Conservation (phyloP, 1,140 invertebrate species). For the Cepaea nemoralis region DNA sequence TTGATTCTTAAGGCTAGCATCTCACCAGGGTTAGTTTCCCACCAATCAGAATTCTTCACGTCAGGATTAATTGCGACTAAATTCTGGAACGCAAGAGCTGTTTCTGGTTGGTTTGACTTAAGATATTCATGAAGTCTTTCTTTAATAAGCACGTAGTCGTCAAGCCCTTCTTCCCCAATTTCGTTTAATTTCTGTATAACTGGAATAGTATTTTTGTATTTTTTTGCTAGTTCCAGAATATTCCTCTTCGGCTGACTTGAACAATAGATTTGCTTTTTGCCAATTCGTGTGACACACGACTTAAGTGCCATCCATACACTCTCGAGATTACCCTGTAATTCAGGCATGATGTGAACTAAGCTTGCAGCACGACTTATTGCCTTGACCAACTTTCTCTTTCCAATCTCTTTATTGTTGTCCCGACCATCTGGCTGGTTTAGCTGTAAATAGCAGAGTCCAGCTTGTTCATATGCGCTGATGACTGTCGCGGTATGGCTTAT, state of each 20-base stretch:
- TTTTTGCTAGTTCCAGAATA: background rate
- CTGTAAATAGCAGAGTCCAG: background rate
- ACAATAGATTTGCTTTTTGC: background rate
- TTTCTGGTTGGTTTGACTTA: background rate
- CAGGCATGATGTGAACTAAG: background rate
- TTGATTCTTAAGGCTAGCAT: background rate
- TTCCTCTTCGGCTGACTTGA: background rate
- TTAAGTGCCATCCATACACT: background rate
- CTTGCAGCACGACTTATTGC: conserved; percentile 11
- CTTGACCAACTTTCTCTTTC: background rate
- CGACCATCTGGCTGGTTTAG: background rate
- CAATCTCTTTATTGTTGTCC: background rate
- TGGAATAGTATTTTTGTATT: background rate
- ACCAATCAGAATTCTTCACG: background rate
- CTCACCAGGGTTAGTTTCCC: background rate
- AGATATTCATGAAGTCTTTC: background rate
- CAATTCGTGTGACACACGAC: no score
- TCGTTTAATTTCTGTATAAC: background rate
- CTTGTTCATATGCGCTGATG: background rate
- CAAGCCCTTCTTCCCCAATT: background rate
- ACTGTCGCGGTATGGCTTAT: background rate
- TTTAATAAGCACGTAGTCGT: background rate
- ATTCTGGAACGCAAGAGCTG: background rate
- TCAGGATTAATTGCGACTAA: background rate
- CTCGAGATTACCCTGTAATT: background rate